A percentile compares a stretch with the other conserved stretches of the same genome.
These are phyloP conservation scores for Machimus atricapillus DNA, from an alignment of 2,888 invertebrate genomes.

Conservation along the genomic window DNA sequence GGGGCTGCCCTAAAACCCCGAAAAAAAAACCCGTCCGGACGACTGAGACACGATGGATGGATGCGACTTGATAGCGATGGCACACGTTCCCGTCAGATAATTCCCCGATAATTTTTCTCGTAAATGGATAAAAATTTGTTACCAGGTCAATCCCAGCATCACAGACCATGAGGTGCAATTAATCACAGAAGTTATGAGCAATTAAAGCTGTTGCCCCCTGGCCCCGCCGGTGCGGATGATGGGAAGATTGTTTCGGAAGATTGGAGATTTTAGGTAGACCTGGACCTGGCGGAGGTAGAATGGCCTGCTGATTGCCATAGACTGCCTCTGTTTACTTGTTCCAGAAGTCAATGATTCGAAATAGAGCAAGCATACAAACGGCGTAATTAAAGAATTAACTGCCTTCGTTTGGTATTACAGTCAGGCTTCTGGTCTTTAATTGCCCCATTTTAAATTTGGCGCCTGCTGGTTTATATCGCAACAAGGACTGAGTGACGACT, in stretches of 20 bases:
- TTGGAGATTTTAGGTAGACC: neutral
- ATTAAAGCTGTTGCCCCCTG: neutral
- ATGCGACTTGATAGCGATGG: neutral
- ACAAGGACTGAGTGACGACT: neutral
- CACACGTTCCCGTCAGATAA: conserved; percentile 5
- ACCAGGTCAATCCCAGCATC: conserved; percentile 40
- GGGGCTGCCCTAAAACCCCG: neutral
- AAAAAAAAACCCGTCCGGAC: neutral
- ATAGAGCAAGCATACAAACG: neutral
- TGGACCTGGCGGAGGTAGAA: neutral
- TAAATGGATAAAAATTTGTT: conserved; percentile 33
- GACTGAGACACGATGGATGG: neutral
- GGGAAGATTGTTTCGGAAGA: neutral
- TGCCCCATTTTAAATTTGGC: neutral
- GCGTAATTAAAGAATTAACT: neutral
- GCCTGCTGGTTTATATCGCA: neutral
- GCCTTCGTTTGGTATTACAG: neutral
- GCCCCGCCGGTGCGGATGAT: neutral
- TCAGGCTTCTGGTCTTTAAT: neutral
- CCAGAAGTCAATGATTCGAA: neutral
- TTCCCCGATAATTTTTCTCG: conserved; percentile 1
- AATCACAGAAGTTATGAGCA: conserved; percentile 34
- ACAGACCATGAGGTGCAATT: conserved; percentile 42
- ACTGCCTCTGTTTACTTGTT: neutral
- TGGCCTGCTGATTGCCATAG: neutral